Conservation (phyloP, 2,113 vertebrate species). For the Gorsachius goisagi region DNA sequence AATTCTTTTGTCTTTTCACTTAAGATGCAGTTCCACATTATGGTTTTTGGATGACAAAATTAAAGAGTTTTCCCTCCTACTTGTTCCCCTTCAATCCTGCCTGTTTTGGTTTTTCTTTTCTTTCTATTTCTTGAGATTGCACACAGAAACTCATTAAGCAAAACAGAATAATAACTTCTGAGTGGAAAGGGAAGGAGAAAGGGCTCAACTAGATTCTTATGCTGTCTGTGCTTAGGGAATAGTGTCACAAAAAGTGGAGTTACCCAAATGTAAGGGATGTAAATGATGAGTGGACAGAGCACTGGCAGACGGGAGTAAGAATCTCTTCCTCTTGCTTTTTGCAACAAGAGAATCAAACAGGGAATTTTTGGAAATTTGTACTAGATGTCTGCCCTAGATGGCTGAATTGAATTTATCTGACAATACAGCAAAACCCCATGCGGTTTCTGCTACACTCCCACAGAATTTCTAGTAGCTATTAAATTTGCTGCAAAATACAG, state of each 20-base stretch:
- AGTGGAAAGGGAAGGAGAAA: not conserved
- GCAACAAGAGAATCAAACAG: not conserved
- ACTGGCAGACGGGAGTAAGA: not conserved
- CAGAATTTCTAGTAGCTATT: not conserved
- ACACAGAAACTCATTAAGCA: not conserved
- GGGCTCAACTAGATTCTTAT: not conserved
- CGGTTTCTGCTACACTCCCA: not conserved
- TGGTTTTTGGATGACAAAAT: not conserved
- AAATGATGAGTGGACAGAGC: not conserved
- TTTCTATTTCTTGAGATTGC: not conserved
- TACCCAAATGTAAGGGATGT: not conserved
- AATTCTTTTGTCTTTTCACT: not conserved
- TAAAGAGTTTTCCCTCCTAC: not conserved
- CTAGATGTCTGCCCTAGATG: not conserved
- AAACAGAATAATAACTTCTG: not conserved
- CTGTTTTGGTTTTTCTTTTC: not conserved
- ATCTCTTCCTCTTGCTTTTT: not conserved
- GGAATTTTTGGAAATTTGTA: not conserved
- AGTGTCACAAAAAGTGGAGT: not conserved
- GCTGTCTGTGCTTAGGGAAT: not conserved
- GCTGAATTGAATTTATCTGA: not conserved
- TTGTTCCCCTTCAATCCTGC: not conserved
- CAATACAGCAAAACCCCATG: accelerated
- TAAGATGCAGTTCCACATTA: not conserved
- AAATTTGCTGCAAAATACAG: not conserved